Percentiles rank a stretch among this genome's conserved stretches.
Evolutionary conservation across 2,113 vertebrate genomes (phyloP).

Genomic region (Otolemur garnettii): DNA sequence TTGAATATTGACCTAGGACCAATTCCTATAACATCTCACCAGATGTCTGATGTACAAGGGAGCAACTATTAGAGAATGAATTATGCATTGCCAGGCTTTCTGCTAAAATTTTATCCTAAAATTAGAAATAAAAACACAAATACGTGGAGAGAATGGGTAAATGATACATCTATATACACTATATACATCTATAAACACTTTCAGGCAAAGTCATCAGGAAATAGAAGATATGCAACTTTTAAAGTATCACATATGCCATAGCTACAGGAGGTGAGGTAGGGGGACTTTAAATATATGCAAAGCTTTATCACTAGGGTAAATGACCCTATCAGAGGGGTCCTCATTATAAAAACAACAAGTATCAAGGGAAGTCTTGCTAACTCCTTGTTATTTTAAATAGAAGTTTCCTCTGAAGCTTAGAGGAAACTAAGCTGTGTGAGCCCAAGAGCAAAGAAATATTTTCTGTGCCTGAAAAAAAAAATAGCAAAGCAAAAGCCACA

Average conservation of each 20-base stretch:
- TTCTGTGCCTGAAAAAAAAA: conserved; percentile 65
- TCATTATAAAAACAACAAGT: conserved; percentile 59
- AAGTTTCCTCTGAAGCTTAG: conserved; percentile 62
- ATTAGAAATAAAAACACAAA: conserved; percentile 36
- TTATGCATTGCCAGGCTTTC: conserved; percentile 45
- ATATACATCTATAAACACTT: conserved; percentile 24
- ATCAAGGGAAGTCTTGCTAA: conserved; percentile 50
- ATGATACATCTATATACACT: not conserved
- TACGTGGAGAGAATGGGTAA: conserved; percentile 24
- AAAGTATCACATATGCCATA: not conserved
- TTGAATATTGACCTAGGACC: conserved; percentile 78
- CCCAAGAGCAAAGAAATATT: conserved; percentile 65
- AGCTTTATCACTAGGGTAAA: conserved; percentile 15
- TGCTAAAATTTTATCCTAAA: conserved; percentile 45
- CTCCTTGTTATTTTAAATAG: conserved; percentile 51
- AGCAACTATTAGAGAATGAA: conserved; percentile 40
- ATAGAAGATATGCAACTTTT: not conserved
- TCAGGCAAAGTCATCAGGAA: conserved; percentile 27
- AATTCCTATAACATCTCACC: conserved; percentile 66
- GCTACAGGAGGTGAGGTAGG: not conserved
- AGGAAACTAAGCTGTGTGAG: conserved; percentile 57
- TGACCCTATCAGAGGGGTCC: not conserved
- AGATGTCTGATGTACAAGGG: conserved; percentile 56
- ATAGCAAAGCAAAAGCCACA: conserved; percentile 66
- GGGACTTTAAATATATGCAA: not conserved